A percentile compares a stretch with the other conserved stretches of the same genome.
These are phyloP conservation scores for Sorex maritimensis DNA, from an alignment of 2,797 vertebrate genomes.

Conservation along the genomic window DNA sequence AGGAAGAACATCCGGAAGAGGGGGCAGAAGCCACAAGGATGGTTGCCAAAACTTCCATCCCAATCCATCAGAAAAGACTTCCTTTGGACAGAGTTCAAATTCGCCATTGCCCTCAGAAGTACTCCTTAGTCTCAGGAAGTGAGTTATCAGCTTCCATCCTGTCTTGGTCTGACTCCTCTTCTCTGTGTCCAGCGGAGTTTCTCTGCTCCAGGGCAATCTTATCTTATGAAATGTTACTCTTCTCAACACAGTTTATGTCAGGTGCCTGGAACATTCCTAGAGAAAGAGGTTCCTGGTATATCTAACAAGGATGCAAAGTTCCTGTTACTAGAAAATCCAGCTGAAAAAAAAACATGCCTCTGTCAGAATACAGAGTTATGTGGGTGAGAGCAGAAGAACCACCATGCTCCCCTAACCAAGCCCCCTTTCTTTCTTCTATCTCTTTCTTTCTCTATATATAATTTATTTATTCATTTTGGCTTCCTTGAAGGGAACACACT, in stretches of 20 bases:
- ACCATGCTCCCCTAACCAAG: too few relatives aligned
- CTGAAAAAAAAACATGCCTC: neutral
- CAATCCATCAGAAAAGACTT: conserved; percentile 23
- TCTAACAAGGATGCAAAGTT: neutral
- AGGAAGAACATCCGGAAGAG: conserved; percentile 73
- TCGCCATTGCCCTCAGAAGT: conserved; percentile 3
- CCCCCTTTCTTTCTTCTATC: too few relatives aligned
- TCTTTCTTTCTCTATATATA: too few relatives aligned
- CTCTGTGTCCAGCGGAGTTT: neutral
- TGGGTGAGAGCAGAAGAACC: neutral
- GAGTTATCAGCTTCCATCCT: neutral
- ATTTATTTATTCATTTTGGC: too few relatives aligned
- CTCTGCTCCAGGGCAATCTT: neutral
- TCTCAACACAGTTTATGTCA: neutral
- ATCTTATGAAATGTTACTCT: neutral
- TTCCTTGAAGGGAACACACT: too few relatives aligned
- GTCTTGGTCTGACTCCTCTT: neutral
- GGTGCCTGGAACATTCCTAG: neutral
- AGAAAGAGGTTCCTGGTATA: too few relatives aligned
- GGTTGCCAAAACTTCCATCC: conserved; percentile 57
- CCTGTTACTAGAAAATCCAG: neutral
- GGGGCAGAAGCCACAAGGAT: conserved; percentile 65
- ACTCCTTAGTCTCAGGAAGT: neutral
- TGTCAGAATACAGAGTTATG: neutral
- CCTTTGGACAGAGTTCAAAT: conserved; percentile 55